Base-by-base conservation (phyloP, 1,140 invertebrate genomes). In the Papilio polytes region DNA sequence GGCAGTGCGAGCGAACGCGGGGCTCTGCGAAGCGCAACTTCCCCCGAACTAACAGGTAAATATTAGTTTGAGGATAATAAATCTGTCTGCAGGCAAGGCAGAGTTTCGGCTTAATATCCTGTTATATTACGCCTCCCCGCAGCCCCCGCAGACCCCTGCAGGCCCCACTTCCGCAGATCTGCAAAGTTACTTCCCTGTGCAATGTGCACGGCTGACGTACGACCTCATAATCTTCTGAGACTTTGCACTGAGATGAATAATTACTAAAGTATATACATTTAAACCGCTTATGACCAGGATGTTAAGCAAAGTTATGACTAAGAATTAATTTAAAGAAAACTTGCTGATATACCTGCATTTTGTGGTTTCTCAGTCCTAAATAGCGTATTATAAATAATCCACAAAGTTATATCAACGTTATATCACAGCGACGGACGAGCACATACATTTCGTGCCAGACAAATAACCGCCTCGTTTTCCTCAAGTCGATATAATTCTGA, bases 61-160 rank as follows among this genome's bases (percentile, higher is more conserved):
- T 76, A 51, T 76, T 76, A 76, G 74, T 76, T 76, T 13, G 74
- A 76, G 46, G 41, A 76, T 76, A 46, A 76, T 76, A 76, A 76
- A 76, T 76, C 74, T 76, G 46, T 76, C 44, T 26, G 74, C 8
- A 51, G 44, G 41, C 44, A 76, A 51, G 74, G 41, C 46, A 76
- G 74, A 76, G 74, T 76, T 76, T 76, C n/a, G 46, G 74, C 22
- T 76, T 76, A 76, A 76, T 76, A 53, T 76, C 74, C 74, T 76
- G 74, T 76, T 76, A 51, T 76, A 76, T 76, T 46, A 70, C 74
- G 13, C 44, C 12, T 10, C 44, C 18, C n/a, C n/a, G n/a, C n/a
- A n/a, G 7, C 73, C 20, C 74, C 20, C 13, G 70, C 66, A 41
- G n/a, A 8, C 9, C 66, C 26, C 20, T 26, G 66, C 70, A n/a